A percentile compares a stretch with the other conserved stretches of the same genome.
These are phyloP conservation scores for Parnassius glacialis DNA, from an alignment of 2,888 invertebrate genomes.

Conservation along the genomic window DNA sequence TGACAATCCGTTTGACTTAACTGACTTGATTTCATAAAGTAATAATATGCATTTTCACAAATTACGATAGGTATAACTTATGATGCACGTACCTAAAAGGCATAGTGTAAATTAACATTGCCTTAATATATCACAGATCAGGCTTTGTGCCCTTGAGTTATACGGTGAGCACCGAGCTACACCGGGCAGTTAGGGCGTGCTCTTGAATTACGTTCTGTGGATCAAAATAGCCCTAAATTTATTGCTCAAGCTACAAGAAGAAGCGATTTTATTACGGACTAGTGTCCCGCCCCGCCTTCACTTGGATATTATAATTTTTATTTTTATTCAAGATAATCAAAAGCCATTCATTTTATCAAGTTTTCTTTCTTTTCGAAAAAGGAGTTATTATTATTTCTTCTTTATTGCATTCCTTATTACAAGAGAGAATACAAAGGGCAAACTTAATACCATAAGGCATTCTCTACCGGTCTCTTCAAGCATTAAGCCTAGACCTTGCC, in stretches of 20 bases:
- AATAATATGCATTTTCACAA: slow-evolving; percentile 12
- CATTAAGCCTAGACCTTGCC: too few relatives aligned
- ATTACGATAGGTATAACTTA: slow-evolving; percentile 18
- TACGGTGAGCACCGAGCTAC: slow-evolving; percentile 31
- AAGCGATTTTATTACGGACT: slow-evolving; percentile 18
- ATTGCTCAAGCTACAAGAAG: slow-evolving; percentile 14
- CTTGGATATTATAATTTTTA: too few relatives aligned
- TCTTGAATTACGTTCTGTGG: slow-evolving; percentile 39
- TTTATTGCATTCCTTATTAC: too few relatives aligned
- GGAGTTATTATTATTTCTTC: too few relatives aligned
- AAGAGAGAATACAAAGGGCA: too few relatives aligned
- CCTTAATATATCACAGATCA: slow-evolving; percentile 41
- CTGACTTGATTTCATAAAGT: not conserved
- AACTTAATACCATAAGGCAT: too few relatives aligned
- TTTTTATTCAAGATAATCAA: too few relatives aligned
- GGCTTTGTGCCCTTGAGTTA: slow-evolving; percentile 49
- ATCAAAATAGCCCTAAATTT: slow-evolving; percentile 40
- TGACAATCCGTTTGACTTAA: too few relatives aligned
- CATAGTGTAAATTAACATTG: slow-evolving; percentile 22
- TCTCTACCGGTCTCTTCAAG: too few relatives aligned
- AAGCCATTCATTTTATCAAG: too few relatives aligned
- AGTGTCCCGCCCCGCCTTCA: too few relatives aligned
- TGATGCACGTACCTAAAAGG: slow-evolving; percentile 18
- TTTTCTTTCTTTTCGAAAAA: too few relatives aligned
- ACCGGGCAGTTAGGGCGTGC: slow-evolving; percentile 40